Percentiles rank a stretch among this genome's conserved stretches.
Conservation (phyloP, 2,888 invertebrate genomes). For the Idaea dimidiata region DNA sequence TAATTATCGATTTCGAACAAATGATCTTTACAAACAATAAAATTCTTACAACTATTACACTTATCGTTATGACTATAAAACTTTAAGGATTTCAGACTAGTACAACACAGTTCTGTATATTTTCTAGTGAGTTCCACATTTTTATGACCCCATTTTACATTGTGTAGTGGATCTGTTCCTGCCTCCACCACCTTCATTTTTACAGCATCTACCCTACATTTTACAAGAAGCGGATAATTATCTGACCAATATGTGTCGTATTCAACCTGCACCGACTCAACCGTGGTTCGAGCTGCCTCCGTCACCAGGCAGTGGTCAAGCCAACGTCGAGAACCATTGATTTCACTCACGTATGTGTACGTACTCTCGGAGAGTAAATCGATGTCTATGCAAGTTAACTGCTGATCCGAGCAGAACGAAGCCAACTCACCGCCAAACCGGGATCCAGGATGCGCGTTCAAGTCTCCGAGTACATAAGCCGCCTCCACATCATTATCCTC, state of each 20-base stretch:
- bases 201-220: neutral
- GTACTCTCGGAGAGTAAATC: neutral
- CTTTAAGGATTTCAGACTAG: too few species aligned
- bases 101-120: too few species aligned
- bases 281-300: neutral
- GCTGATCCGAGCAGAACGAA: neutral
- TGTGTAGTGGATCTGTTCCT: too few species aligned
- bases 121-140: too few species aligned
- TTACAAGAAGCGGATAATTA: neutral
- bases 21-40: neutral
- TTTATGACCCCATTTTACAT: too few species aligned
- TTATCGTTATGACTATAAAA: too few species aligned
- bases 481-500: neutral
- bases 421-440: neutral
- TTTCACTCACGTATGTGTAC: neutral
- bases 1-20: neutral
- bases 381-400: neutral
- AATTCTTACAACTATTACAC: slow-evolving; percentile 2
- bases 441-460: neutral
- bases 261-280: neutral
- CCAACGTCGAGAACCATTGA: neutral
- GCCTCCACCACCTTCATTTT: too few species aligned
- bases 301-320: slow-evolving; percentile 1
- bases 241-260: neutral
- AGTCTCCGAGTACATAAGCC: neutral